Conservation (phyloP, 2,113 vertebrate genomes). For the Microtus pennsylvanicus region DNA sequence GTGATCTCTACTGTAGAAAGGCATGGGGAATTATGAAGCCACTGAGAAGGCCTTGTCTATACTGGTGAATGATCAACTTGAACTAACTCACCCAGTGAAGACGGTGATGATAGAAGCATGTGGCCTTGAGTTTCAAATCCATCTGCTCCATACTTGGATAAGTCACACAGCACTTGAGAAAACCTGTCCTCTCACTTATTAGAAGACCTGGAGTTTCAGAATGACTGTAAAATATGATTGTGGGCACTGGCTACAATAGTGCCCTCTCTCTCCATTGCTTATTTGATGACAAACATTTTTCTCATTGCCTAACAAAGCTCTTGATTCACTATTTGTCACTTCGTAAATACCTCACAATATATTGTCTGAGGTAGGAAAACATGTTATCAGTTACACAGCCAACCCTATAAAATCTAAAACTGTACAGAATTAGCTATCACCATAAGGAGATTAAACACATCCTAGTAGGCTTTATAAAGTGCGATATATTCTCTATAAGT, state of each 20-base stretch:
- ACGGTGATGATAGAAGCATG: accelerated
- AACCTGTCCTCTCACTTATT: background rate
- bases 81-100: background rate
- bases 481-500: background rate
- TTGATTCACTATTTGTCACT: too few relatives aligned
- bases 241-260: background rate
- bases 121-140: background rate
- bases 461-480: background rate
- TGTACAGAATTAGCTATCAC: background rate
- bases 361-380: background rate
- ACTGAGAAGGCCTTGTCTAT: background rate
- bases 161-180: background rate
- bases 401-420: background rate
- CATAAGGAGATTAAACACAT: background rate
- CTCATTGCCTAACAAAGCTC: background rate
- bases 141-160: background rate
- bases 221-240: background rate
- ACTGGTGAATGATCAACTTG: background rate
- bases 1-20: background rate
- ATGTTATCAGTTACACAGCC: background rate
- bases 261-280: background rate
- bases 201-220: background rate
- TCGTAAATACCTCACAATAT: background rate
- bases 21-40: background rate
- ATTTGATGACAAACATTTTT: conserved; percentile 15